phyloP scores from a whole-genome alignment of 1,140 invertebrate species.

The Ruditapes philippinarum region DNA sequence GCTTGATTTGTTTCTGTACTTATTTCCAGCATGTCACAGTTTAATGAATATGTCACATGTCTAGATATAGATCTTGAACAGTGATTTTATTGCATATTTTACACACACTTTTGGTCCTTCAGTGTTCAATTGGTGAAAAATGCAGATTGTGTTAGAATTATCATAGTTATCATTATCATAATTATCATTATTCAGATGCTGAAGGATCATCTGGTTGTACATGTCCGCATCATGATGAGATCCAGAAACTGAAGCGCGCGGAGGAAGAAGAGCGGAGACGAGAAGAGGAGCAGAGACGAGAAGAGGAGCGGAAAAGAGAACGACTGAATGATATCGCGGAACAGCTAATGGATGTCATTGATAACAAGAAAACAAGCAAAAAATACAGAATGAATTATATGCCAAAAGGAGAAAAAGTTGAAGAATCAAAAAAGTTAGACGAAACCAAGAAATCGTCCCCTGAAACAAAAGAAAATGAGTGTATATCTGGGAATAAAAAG shows the following conservation, averaged over 20 bases:
- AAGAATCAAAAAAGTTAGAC: background rate
- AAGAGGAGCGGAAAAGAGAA: background rate
- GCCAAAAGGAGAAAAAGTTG: background rate
- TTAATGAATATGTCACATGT: too few species aligned
- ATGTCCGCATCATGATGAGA: slow-evolving; percentile 24
- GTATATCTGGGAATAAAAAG: too few species aligned
- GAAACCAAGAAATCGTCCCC: background rate
- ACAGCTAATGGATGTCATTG: background rate
- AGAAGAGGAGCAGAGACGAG: background rate
- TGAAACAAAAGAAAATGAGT: background rate
- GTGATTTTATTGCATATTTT: too few species aligned
- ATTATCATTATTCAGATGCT: background rate
- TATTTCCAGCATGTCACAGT: too few species aligned
- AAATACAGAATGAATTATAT: background rate
- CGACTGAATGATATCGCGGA: background rate
- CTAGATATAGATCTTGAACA: too few species aligned
- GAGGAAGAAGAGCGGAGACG: background rate
- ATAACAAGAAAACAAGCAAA: slow-evolving; percentile 15
- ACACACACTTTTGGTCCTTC: too few species aligned
- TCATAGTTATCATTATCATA: too few species aligned
- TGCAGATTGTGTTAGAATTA: too few species aligned
- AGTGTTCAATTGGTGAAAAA: too few species aligned
- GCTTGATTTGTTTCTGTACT: too few species aligned
- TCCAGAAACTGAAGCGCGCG: background rate
- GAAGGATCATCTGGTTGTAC: background rate